These are phyloP conservation scores for Eristalis pertinax DNA, from an alignment of 2,888 invertebrate genomes.

Conservation along the genomic window DNA sequence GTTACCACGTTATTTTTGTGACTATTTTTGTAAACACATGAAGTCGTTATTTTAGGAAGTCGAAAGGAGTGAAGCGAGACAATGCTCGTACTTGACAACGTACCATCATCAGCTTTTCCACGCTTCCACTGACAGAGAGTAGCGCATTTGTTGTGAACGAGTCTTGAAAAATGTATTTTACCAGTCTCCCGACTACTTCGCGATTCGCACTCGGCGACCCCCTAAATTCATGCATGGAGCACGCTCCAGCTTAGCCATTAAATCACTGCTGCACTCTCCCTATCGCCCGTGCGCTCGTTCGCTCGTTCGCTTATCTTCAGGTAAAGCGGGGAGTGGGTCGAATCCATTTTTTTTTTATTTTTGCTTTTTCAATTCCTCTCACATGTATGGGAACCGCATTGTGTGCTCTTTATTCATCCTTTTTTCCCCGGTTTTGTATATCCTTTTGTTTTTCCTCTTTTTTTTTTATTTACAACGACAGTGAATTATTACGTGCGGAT, in stretches of 20 bases:
- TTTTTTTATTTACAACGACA: constrained; percentile 59
- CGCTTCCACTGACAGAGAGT: too few relatives aligned
- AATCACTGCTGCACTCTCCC: constrained; percentile 44
- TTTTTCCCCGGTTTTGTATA: constrained; percentile 9
- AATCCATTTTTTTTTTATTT: constrained; percentile 45
- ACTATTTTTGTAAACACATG: too few relatives aligned
- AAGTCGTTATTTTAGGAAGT: too few relatives aligned
- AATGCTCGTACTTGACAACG: too few relatives aligned
- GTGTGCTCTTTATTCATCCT: constrained; percentile 20
- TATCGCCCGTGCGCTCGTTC: constrained; percentile 15
- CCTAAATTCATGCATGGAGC: background rate
- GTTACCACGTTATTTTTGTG: too few relatives aligned
- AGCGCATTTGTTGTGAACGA: background rate
- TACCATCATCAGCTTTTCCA: too few relatives aligned
- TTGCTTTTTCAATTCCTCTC: constrained; percentile 16
- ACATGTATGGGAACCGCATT: constrained; percentile 40
- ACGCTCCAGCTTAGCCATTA: constrained; percentile 40
- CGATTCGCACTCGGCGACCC: background rate
- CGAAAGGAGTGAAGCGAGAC: too few relatives aligned
- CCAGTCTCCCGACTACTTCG: background rate
- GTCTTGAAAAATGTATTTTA: background rate
- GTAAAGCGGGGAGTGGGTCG: constrained; percentile 16
- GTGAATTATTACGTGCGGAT: constrained; percentile 72
- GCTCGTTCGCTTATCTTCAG: constrained; percentile 28
- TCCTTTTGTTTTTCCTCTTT: constrained; percentile 19